Conservation (phyloP, 2,113 vertebrate species). For the Coptodon rendalli region DNA sequence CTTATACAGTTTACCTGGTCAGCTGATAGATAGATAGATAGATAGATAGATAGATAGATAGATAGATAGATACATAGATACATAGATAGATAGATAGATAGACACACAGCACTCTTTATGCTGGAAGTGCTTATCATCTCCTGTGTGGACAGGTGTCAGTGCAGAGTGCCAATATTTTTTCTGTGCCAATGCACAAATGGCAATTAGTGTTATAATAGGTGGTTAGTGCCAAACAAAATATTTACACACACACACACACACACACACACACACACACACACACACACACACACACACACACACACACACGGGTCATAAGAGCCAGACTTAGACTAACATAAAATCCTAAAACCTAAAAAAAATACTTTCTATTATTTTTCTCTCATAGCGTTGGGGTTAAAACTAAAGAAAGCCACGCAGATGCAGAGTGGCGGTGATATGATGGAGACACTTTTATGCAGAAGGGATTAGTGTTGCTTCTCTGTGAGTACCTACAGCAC, state of each 20-base stretch:
- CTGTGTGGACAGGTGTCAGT: neutral
- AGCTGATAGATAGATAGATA: neutral
- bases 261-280: no score
- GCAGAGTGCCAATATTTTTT: neutral
- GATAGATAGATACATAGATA: no score
- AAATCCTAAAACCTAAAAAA: neutral
- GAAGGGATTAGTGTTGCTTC: neutral
- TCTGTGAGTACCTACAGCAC: neutral
- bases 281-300: neutral
- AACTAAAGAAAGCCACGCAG: neutral
- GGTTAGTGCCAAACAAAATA: neutral
- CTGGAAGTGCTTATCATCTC: neutral
- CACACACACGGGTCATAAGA: neutral
- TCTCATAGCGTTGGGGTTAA: accelerated
- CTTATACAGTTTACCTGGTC: neutral
- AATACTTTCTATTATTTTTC: neutral
- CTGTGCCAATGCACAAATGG: neutral
- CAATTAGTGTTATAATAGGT: neutral
- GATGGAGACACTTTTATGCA: neutral
- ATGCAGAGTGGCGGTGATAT: neutral
- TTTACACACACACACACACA: neutral
- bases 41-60: accelerated
- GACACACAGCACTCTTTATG: neutral
- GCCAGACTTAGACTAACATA: neutral
- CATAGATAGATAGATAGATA: accelerated